phyloP scores from a whole-genome alignment of 2,888 invertebrate species.

The Apamea monoglypha region DNA sequence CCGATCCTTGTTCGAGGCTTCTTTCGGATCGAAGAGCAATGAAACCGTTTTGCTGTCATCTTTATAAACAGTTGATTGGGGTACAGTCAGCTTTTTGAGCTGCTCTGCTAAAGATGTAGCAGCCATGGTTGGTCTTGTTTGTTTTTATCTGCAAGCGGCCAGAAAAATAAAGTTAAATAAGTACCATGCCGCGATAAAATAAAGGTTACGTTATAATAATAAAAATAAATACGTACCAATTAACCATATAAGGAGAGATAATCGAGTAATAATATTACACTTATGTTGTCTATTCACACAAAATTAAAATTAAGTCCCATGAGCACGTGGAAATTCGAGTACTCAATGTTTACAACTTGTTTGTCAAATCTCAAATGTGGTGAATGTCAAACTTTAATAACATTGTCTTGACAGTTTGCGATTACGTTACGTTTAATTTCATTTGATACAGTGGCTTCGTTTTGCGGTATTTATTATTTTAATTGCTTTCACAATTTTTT shows the following conservation, averaged over 20 bases:
- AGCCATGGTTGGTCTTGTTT: slow-evolving; percentile 73
- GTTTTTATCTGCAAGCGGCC: slow-evolving; percentile 32
- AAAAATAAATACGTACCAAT: slow-evolving; percentile 27
- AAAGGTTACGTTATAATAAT: slow-evolving; percentile 19
- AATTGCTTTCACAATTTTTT: background rate
- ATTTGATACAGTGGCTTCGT: background rate
- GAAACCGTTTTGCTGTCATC: slow-evolving; percentile 94
- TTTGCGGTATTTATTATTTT: too few relatives aligned
- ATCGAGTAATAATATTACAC: background rate
- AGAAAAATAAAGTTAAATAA: background rate
- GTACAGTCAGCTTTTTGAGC: slow-evolving; percentile 93
- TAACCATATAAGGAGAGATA: background rate
- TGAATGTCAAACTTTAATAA: background rate
- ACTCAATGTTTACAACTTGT: slow-evolving; percentile 45
- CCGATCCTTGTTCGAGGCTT: slow-evolving; percentile 96
- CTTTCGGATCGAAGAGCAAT: slow-evolving; percentile 96
- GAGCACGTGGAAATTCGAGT: slow-evolving; percentile 33
- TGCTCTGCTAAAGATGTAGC: slow-evolving; percentile 95
- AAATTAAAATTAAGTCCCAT: background rate
- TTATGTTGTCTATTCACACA: background rate
- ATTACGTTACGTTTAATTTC: background rate
- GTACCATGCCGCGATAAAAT: slow-evolving; percentile 2
- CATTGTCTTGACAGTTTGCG: slow-evolving; percentile 19
- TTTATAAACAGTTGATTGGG: slow-evolving; percentile 93
- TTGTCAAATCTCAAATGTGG: slow-evolving; percentile 11